Percentiles rank a stretch among this genome's conserved stretches.
These are phyloP conservation scores for Cosmorhoe ocellata DNA, from an alignment of 2,888 invertebrate genomes.

Conservation along the genomic window DNA sequence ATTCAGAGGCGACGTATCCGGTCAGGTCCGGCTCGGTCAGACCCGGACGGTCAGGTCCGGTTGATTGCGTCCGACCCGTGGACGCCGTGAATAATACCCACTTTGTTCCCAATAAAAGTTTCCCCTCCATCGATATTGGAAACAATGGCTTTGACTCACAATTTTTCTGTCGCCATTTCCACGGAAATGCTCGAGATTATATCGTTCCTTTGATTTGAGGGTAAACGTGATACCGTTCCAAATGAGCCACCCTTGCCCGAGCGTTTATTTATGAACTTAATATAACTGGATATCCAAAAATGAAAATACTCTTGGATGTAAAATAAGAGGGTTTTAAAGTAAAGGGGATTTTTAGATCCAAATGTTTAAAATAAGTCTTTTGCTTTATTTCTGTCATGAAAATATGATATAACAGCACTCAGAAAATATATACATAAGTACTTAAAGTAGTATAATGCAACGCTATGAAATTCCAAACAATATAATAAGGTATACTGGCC, in stretches of 20 bases:
- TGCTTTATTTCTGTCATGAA: neutral
- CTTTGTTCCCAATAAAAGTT: conserved; percentile 80
- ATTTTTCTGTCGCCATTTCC: conserved; percentile 64
- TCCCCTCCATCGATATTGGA: conserved; percentile 74
- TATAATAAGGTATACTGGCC: too few relatives aligned
- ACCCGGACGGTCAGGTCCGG: conserved; percentile 32
- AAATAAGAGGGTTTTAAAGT: conserved; percentile 14
- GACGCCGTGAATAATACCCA: conserved; percentile 78
- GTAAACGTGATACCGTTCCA: conserved; percentile 70
- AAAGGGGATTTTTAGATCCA: neutral
- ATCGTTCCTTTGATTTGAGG: conserved; percentile 74
- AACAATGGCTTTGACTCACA: conserved; percentile 78
- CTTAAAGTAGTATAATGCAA: too few relatives aligned
- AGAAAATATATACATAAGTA: too few relatives aligned
- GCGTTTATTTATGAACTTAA: conserved; percentile 45
- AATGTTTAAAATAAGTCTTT: neutral
- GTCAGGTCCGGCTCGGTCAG: conserved; percentile 24
- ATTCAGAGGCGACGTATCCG: conserved; percentile 75
- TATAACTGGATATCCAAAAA: conserved; percentile 24
- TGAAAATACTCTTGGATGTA: conserved; percentile 20
- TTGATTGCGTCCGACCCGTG: conserved; percentile 72
- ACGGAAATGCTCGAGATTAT: conserved; percentile 67
- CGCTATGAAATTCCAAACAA: too few relatives aligned
- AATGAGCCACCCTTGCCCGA: conserved; percentile 53
- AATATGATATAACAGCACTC: too few relatives aligned